phyloP scores from a whole-genome alignment of 37 sponge, comb jelly and placozoan species.

The Bolinopsis microptera region DNA sequence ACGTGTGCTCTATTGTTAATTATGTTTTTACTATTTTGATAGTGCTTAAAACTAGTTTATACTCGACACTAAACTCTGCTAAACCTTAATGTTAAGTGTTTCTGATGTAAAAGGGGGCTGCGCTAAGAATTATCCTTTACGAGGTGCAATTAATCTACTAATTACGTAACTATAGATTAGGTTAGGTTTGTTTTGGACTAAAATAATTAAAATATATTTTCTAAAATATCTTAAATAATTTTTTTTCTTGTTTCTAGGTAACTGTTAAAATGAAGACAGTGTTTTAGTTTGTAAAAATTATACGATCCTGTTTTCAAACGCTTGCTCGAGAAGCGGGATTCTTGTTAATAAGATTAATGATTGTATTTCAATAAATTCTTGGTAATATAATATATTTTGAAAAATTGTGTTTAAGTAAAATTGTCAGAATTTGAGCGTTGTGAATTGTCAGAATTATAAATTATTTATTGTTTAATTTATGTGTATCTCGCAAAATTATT shows the following conservation, averaged over 20 bases:
- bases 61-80: neutral
- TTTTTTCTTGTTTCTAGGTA: neutral
- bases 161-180: neutral
- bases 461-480: neutral
- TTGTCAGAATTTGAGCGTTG: conserved; percentile 1
- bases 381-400: conserved; percentile 13
- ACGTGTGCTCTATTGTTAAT: conserved; percentile 7
- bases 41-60: conserved; percentile 48
- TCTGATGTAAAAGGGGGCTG: neutral
- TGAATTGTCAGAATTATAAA: conserved; percentile 13
- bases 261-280: neutral
- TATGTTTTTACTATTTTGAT: conserved; percentile 57
- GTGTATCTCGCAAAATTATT: neutral
- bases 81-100: neutral
- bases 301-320: neutral
- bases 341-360: conserved; percentile 3
- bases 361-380: conserved; percentile 18
- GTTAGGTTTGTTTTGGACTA: neutral
- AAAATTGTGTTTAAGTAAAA: conserved; percentile 12
- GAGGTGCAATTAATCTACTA: neutral
- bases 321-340: neutral
- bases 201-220: neutral
- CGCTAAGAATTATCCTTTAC: neutral
- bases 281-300: neutral
- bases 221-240: neutral